Evolutionary conservation across 2,888 invertebrate species (phyloP).

Genomic region (Meiosimyza platycephala): DNA sequence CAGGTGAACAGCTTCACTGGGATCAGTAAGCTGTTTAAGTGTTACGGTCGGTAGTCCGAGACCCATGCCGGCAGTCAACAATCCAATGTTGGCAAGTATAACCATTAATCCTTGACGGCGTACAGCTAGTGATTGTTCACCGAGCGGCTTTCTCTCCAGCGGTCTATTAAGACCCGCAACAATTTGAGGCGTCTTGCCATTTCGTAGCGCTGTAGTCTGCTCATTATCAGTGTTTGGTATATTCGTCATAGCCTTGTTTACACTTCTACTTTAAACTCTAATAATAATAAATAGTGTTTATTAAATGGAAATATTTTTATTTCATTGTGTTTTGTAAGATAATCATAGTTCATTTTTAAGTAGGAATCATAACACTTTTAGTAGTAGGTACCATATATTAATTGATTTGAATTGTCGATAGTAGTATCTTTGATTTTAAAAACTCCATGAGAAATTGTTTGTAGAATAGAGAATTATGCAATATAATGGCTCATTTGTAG

Average conservation of each 20-base stretch:
- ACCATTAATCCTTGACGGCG: slow-evolving; percentile 62
- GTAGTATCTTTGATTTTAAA: no score
- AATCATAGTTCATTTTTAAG: no score
- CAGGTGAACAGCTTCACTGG: slow-evolving; percentile 55
- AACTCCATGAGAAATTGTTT: no score
- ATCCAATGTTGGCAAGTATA: slow-evolving; percentile 62
- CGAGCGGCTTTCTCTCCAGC: slow-evolving; percentile 52
- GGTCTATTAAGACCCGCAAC: slow-evolving; percentile 51
- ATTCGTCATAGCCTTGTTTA: no score
- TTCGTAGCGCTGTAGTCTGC: slow-evolving; percentile 36
- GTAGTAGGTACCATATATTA: no score
- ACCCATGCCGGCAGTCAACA: slow-evolving; percentile 62
- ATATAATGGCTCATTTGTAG: no score
- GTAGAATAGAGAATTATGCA: no score
- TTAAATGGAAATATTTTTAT: no score
- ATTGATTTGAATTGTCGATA: no score
- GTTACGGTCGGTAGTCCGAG: slow-evolving; percentile 64
- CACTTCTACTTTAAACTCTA: not conserved
- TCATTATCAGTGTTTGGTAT: slow-evolving; percentile 21
- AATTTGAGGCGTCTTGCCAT: slow-evolving; percentile 47
- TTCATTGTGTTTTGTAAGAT: no score
- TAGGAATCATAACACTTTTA: no score
- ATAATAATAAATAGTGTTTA: not conserved
- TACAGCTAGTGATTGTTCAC: slow-evolving; percentile 60
- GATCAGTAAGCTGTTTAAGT: slow-evolving; percentile 54